Conservation (phyloP, 64 coral and sea anemone genomes). For the Astreopora myriophthalma region DNA sequence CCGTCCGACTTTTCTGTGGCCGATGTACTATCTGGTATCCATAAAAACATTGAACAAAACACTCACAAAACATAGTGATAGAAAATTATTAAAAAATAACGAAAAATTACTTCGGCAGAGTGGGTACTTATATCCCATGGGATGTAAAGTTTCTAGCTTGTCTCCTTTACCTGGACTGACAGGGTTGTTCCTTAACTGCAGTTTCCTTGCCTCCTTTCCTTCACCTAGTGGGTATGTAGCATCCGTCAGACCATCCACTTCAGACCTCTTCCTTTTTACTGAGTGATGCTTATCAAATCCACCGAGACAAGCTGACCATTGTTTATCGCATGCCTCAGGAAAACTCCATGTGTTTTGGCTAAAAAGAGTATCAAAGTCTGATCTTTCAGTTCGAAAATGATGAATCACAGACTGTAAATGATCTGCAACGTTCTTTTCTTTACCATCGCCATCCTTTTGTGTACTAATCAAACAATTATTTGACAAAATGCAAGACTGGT, state of each 20-base stretch:
- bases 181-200: not conserved
- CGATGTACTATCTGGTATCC: not conserved
- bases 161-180: slow-evolving; percentile 2
- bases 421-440: not conserved
- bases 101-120: too few species aligned
- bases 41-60: not conserved
- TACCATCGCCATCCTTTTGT: not conserved
- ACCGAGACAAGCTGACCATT: not conserved
- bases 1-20: not conserved
- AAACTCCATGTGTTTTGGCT: not conserved
- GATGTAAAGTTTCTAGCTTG: too few species aligned
- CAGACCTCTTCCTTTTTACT: not conserved
- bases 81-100: too few species aligned
- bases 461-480: not conserved
- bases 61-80: not conserved
- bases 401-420: not conserved
- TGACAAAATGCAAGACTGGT: not conserved
- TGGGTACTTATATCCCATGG: too few species aligned
- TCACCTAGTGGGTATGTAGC: not conserved
- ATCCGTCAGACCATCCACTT: not conserved
- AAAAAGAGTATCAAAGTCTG: not conserved
- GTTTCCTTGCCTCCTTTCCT: not conserved
- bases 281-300: not conserved
- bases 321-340: not conserved
- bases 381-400: not conserved